phyloP scores from a whole-genome alignment of 2,113 vertebrate genomes.

The Meriones unguiculatus region DNA sequence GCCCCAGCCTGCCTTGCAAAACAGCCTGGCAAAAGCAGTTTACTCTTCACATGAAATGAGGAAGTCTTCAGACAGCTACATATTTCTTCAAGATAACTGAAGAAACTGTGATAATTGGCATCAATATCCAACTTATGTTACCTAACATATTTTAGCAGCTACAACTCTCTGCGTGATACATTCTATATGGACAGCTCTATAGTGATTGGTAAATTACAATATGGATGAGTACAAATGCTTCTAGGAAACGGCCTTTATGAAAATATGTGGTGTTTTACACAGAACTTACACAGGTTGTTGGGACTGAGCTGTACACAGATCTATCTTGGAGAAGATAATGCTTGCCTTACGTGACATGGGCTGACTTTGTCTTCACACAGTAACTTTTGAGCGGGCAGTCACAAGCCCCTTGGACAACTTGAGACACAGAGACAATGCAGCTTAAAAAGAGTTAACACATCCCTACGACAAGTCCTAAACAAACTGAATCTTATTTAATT shows the following conservation, averaged over 20 bases:
- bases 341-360: constrained; percentile 43
- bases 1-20: not conserved
- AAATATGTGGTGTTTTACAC: constrained; percentile 68
- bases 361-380: constrained; percentile 61
- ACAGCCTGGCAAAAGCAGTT: constrained; percentile 40
- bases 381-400: not conserved
- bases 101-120: constrained; percentile 81
- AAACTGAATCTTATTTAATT: constrained; percentile 90
- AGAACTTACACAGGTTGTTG: constrained; percentile 28
- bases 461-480: constrained; percentile 83
- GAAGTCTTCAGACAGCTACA: constrained; percentile 71
- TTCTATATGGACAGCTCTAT: constrained; percentile 76
- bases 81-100: constrained; percentile 75
- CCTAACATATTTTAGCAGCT: constrained; percentile 82
- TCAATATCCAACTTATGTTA: constrained; percentile 81
- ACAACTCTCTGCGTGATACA: constrained; percentile 62
- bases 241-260: constrained; percentile 65
- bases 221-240: constrained; percentile 74
- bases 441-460: constrained; percentile 87
- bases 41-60: constrained; percentile 68
- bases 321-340: constrained; percentile 18
- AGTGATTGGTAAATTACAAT: constrained; percentile 75
- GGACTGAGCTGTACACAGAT: constrained; percentile 24
- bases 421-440: constrained; percentile 66
- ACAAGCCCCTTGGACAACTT: constrained; percentile 8